Conservation (phyloP, 2,888 invertebrate species). For the Auanema sp. region DNA sequence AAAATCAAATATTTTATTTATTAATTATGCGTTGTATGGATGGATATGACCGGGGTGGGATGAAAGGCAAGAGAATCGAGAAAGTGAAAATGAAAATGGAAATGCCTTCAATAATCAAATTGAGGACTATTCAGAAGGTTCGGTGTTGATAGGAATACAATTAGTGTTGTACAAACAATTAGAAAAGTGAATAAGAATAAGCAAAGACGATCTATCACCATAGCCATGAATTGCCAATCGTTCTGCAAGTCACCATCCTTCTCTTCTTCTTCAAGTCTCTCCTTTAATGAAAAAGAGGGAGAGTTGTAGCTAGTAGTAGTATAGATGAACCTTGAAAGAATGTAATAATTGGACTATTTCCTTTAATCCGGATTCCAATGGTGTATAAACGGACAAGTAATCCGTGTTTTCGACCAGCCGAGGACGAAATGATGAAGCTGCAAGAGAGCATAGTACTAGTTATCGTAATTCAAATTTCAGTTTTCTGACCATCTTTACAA, state of each 20-base stretch:
- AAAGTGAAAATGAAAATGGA: too few species aligned
- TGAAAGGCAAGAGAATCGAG: too few species aligned
- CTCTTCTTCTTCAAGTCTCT: conserved; percentile 56
- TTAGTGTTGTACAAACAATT: conserved; percentile 28
- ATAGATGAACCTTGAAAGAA: conserved; percentile 20
- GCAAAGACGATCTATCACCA: conserved; percentile 61
- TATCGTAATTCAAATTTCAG: not conserved
- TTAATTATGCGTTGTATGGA: not conserved
- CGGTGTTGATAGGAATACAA: conserved; percentile 32
- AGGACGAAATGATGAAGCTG: conserved; percentile 5
- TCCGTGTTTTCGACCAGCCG: conserved; percentile 16
- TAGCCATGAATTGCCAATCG: conserved; percentile 61
- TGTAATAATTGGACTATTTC: conserved; percentile 20
- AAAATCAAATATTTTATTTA: too few species aligned
- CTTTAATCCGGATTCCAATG: conserved; percentile 22
- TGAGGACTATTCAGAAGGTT: conserved; percentile 6
- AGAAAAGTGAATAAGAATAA: conserved; percentile 49
- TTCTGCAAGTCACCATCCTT: conserved; percentile 57
- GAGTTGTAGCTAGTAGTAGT: not conserved
- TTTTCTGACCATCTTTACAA: not conserved
- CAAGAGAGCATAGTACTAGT: not conserved
- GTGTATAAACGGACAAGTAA: conserved; percentile 17
- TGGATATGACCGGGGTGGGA: not conserved
- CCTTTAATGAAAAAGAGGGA: conserved; percentile 23
- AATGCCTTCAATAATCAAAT: too few species aligned